Evolutionary conservation across 2,113 vertebrate genomes (phyloP).

Genomic region (Gopherus evgoodei): DNA sequence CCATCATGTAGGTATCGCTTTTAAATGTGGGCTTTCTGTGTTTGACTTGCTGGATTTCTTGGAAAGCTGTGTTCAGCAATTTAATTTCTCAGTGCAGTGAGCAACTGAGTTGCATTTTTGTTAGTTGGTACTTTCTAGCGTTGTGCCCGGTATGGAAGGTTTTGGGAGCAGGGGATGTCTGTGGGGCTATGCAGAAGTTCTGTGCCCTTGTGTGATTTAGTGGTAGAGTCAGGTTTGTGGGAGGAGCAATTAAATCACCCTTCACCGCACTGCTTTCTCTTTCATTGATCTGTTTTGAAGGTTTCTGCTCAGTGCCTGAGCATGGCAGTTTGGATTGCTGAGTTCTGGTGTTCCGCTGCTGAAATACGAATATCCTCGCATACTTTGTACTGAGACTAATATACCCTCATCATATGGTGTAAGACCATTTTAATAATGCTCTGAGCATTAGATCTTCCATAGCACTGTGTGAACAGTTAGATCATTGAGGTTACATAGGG

Average conservation of each 20-base stretch:
- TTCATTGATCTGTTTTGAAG: background rate
- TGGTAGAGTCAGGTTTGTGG: background rate
- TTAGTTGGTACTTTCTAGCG: background rate
- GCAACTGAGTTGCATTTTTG: background rate
- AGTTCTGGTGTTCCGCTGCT: background rate
- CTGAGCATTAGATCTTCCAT: background rate
- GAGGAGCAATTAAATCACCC: background rate
- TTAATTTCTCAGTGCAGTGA: background rate
- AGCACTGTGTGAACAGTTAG: background rate
- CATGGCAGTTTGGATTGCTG: background rate
- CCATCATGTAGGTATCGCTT: slow-evolving; percentile 82
- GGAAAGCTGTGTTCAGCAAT: background rate
- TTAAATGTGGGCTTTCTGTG: background rate
- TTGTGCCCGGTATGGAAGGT: background rate
- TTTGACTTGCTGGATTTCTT: accelerated
- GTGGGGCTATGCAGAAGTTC: background rate
- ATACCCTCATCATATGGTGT: background rate
- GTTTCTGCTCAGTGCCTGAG: background rate
- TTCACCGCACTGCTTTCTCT: background rate
- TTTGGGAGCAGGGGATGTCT: background rate
- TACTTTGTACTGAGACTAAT: background rate
- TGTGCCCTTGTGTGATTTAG: background rate
- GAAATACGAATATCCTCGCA: accelerated
- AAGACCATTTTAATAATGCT: background rate
- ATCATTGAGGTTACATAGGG: background rate